Evolutionary conservation across 1,140 invertebrate genomes (phyloP).

Genomic region (Aethina tumida): DNA sequence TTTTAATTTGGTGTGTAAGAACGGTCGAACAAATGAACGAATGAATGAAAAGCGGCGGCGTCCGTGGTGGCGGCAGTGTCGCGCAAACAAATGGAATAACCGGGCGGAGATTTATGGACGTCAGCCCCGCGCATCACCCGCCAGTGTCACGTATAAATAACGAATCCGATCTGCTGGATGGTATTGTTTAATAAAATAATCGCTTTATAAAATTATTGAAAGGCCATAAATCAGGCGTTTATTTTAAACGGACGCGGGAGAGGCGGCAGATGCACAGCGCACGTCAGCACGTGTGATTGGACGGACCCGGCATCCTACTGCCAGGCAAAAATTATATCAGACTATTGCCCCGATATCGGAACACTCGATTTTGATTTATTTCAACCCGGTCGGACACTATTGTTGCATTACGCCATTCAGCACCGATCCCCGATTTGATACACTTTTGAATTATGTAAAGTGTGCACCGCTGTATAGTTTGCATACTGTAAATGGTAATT

Average conservation of each 20-base stretch:
- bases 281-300: conserved; percentile 28
- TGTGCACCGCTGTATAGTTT: conserved; percentile 1
- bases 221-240: conserved; percentile 30
- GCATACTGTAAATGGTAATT: conserved; percentile 7
- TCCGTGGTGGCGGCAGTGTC: too few species aligned
- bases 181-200: conserved; percentile 33
- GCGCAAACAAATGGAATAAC: conserved; percentile 12
- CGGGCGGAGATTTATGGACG: conserved; percentile 11
- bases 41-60: too few species aligned
- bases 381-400: conserved; percentile 19
- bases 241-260: conserved; percentile 19
- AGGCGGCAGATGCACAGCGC: conserved; percentile 29
- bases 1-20: too few species aligned
- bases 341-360: conserved; percentile 22
- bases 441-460: conserved; percentile 14
- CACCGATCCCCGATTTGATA: conserved; percentile 15
- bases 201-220: conserved; percentile 33
- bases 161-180: conserved; percentile 10
- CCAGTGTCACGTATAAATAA: conserved; percentile 14
- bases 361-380: conserved; percentile 30
- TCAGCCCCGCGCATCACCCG: conserved; percentile 10
- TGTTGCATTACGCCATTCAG: conserved; percentile 25
- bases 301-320: conserved; percentile 23
- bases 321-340: conserved; percentile 27
- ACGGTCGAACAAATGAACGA: too few species aligned